These are phyloP conservation scores for Alauda arvensis DNA, from an alignment of 2,797 vertebrate species.

Conservation along the genomic window DNA sequence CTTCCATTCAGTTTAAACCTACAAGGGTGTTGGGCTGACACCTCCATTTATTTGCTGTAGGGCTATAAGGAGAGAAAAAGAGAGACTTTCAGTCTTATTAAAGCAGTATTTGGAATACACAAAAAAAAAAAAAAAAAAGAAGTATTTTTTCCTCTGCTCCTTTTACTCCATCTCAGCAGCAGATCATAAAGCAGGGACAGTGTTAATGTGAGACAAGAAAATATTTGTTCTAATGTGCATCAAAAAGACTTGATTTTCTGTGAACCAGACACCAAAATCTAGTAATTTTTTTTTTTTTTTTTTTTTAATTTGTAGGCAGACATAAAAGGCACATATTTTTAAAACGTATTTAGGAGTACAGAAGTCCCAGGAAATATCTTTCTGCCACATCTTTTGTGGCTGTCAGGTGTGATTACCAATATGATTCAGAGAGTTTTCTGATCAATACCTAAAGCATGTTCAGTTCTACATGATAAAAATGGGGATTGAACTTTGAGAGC, in stretches of 20 bases:
- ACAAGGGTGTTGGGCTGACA: constrained; percentile 68
- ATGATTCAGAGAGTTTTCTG: neutral
- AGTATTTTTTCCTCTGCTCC: neutral
- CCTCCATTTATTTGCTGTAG: constrained; percentile 67
- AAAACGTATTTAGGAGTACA: neutral
- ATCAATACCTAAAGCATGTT: neutral
- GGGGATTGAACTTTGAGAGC: constrained; percentile 2
- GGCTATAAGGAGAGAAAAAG: constrained; percentile 34
- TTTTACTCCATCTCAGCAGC: constrained; percentile 19
- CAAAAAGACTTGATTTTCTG: neutral
- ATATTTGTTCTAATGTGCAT: neutral
- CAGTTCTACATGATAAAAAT: constrained; percentile 3
- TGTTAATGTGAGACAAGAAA: constrained; percentile 3
- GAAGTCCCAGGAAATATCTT: neutral
- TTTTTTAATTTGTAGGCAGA: neutral
- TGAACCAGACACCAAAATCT: neutral
- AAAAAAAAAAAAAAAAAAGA: neutral
- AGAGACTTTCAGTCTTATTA: constrained; percentile 55
- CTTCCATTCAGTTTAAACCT: constrained; percentile 74
- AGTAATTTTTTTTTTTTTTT: neutral
- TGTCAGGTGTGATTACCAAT: neutral
- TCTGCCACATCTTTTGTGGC: neutral
- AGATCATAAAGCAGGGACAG: neutral
- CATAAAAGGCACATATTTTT: neutral
- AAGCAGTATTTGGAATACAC: constrained; percentile 44